Percentiles rank a stretch among this genome's conserved stretches.
Evolutionary conservation across 2,113 vertebrate species (phyloP).

Genomic region (Thermophis baileyi): DNA sequence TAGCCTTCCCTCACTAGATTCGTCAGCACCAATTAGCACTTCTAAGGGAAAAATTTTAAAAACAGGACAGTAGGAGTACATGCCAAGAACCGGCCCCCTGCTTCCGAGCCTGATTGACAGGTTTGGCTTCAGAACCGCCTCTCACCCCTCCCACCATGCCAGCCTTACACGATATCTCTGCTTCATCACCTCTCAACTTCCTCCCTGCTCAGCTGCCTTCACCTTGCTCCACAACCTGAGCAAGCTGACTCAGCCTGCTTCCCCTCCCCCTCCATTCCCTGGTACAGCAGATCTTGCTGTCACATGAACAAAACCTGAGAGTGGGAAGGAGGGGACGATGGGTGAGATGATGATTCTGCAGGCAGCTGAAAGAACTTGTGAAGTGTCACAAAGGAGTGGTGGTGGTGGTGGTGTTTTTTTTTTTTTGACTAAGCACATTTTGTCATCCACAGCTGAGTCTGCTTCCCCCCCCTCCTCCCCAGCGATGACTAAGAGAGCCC

Average conservation of each 20-base stretch:
- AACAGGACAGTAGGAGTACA: neutral
- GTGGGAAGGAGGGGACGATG: neutral
- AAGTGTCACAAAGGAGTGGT: slow-evolving; percentile 23
- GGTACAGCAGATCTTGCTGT: neutral
- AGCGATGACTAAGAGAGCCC: slow-evolving; percentile 51
- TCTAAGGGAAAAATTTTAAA: neutral
- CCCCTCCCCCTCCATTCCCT: too few relatives aligned
- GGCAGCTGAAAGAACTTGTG: neutral
- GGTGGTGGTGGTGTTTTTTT: too few relatives aligned
- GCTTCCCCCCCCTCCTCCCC: slow-evolving; percentile 22
- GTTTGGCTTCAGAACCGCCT: neutral
- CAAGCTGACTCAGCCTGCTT: neutral
- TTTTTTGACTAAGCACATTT: slow-evolving; percentile 47
- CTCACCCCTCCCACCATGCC: neutral
- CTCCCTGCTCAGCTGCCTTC: slow-evolving; percentile 20
- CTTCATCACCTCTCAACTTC: slow-evolving; percentile 14
- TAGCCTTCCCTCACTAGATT: slow-evolving; percentile 20
- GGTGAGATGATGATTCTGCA: neutral
- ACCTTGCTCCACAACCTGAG: neutral
- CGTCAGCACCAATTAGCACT: slow-evolving; percentile 34
- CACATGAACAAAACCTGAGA: neutral
- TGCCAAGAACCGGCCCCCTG: neutral
- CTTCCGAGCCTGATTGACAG: neutral
- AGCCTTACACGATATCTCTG: neutral
- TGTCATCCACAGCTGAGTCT: slow-evolving; percentile 52